These are phyloP conservation scores for Dicerorhinus sumatrensis DNA, from an alignment of 2,113 vertebrate genomes.

Conservation along the genomic window DNA sequence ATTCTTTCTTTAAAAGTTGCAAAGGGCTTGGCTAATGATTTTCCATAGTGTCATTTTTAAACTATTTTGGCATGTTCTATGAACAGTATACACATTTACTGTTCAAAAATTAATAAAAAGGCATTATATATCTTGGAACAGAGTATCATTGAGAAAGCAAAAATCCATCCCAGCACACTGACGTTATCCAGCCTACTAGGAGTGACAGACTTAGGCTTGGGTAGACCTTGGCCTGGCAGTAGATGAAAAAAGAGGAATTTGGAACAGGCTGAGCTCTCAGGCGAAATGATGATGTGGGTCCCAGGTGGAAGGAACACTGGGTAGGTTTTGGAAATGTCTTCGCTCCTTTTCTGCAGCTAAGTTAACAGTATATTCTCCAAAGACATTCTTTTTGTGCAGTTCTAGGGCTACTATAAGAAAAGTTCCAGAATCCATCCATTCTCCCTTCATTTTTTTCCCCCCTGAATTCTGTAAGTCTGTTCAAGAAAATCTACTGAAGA, in stretches of 20 bases:
- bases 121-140: conserved; percentile 66
- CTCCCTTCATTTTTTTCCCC: neutral
- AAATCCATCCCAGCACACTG: conserved; percentile 24
- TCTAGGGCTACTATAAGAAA: neutral
- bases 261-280: conserved; percentile 13
- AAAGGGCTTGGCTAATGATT: conserved; percentile 69
- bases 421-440: neutral
- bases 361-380: neutral
- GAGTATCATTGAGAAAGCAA: conserved; percentile 50
- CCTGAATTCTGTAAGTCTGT: neutral
- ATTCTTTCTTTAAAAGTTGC: conserved; percentile 59
- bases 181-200: conserved; percentile 49
- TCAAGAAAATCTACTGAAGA: neutral
- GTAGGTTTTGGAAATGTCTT: neutral
- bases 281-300: neutral
- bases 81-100: conserved; percentile 69
- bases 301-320: conserved; percentile 5
- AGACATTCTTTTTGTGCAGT: neutral
- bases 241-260: conserved; percentile 26
- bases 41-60: conserved; percentile 69
- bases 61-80: conserved; percentile 69
- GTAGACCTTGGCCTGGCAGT: conserved; percentile 18
- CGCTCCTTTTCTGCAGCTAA: neutral
- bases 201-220: conserved; percentile 12
- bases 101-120: conserved; percentile 54